Evolutionary conservation across 2,113 vertebrate species (phyloP).

Genomic region (Scomber colias): DNA sequence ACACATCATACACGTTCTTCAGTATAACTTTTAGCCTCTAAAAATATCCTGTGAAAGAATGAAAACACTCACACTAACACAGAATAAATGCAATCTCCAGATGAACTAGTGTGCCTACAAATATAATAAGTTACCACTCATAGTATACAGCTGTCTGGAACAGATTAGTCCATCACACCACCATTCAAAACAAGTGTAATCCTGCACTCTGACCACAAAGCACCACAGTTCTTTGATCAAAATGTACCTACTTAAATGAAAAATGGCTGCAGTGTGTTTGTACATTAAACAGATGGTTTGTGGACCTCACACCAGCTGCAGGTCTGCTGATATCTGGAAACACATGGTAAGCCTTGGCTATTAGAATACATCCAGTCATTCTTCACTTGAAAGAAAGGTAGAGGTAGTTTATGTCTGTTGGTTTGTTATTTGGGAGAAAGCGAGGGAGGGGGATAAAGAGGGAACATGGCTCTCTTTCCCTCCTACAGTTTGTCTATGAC

Average conservation of each 20-base stretch:
- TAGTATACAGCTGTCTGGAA: neutral
- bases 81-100: neutral
- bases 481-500: slow-evolving; percentile 29
- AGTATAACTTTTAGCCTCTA: too few relatives aligned
- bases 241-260: neutral
- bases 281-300: slow-evolving; percentile 3
- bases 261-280: slow-evolving; percentile 3
- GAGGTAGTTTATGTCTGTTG: slow-evolving; percentile 1
- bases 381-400: neutral
- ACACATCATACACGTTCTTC: too few relatives aligned
- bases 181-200: slow-evolving; percentile 1
- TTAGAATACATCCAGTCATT: neutral
- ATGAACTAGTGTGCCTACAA: too few relatives aligned
- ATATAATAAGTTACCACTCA: too few relatives aligned
- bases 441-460: neutral
- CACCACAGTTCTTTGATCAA: slow-evolving; percentile 10
- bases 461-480: slow-evolving; percentile 16
- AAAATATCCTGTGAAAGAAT: neutral
- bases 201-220: slow-evolving; percentile 7
- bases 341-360: slow-evolving; percentile 1
- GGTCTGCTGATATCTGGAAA: slow-evolving; percentile 7
- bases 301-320: neutral
- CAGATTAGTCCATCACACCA: neutral
- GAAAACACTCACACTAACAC: neutral
- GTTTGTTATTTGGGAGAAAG: neutral